Conservation (phyloP, 2,888 invertebrate genomes). For the Pseudococcus jackbeardsleyi region DNA sequence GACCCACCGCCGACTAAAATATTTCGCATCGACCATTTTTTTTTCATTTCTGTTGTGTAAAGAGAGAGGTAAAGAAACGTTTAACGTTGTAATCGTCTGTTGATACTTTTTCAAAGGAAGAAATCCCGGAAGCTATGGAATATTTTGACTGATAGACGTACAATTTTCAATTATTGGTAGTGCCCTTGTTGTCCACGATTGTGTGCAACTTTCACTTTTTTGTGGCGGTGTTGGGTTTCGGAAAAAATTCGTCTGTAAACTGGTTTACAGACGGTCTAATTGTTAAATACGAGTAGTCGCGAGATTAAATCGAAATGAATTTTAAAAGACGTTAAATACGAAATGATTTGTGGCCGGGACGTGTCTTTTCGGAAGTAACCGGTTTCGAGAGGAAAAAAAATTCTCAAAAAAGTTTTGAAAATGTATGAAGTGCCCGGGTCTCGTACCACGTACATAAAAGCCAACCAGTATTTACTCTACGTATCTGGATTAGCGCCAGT, state of each 20-base stretch:
- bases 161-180: slow-evolving; percentile 13
- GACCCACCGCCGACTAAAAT: slow-evolving; percentile 40
- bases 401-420: slow-evolving; percentile 14
- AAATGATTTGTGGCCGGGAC: slow-evolving; percentile 11
- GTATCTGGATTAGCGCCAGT: slow-evolving; percentile 44
- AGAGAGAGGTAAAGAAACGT: neutral
- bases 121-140: slow-evolving; percentile 26
- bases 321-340: slow-evolving; percentile 42
- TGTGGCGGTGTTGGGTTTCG: neutral
- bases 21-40: slow-evolving; percentile 23
- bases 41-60: neutral
- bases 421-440: slow-evolving; percentile 33
- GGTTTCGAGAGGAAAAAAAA: neutral
- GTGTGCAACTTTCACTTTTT: neutral
- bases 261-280: slow-evolving; percentile 40
- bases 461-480: neutral
- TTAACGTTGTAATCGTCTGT: neutral
- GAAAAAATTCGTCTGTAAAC: neutral
- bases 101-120: neutral
- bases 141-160: neutral
- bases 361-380: slow-evolving; percentile 37
- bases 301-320: slow-evolving; percentile 36
- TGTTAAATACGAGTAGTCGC: slow-evolving; percentile 27
- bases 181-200: neutral
- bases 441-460: neutral